These are phyloP conservation scores for Cataglyphis livida DNA, from an alignment of 2,888 invertebrate genomes.

Conservation along the genomic window DNA sequence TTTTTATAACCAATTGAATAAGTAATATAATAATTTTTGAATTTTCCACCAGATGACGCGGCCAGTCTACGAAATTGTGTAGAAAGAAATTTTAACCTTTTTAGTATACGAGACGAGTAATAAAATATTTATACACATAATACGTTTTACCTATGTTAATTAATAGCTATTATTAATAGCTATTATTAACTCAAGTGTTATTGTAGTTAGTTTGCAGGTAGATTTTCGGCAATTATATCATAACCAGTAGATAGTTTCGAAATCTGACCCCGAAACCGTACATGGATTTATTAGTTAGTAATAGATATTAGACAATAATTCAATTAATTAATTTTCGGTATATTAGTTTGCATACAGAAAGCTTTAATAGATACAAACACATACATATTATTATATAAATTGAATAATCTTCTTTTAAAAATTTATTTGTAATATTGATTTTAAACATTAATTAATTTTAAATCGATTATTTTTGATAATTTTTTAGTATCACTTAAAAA, in stretches of 20 bases:
- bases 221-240: constrained; percentile 22
- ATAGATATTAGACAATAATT: constrained; percentile 41
- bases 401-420: constrained; percentile 15
- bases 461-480: background rate
- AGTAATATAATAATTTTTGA: background rate
- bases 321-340: constrained; percentile 50
- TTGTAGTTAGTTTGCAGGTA: constrained; percentile 31
- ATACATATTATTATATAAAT: background rate
- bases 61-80: background rate
- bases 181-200: constrained; percentile 31
- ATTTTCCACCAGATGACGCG: constrained; percentile 25
- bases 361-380: background rate
- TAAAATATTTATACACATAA: background rate
- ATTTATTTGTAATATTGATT: background rate
- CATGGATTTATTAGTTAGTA: background rate
- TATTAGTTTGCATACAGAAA: background rate
- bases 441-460: constrained; percentile 8
- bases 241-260: constrained; percentile 36
- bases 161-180: constrained; percentile 17
- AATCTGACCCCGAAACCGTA: constrained; percentile 40
- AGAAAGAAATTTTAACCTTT: background rate
- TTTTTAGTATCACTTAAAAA: background rate
- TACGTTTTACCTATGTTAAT: constrained; percentile 22
- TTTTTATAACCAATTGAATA: background rate
- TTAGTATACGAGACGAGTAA: background rate